Conservation (phyloP, 2,113 vertebrate species). For the Lanius ludovicianus region DNA sequence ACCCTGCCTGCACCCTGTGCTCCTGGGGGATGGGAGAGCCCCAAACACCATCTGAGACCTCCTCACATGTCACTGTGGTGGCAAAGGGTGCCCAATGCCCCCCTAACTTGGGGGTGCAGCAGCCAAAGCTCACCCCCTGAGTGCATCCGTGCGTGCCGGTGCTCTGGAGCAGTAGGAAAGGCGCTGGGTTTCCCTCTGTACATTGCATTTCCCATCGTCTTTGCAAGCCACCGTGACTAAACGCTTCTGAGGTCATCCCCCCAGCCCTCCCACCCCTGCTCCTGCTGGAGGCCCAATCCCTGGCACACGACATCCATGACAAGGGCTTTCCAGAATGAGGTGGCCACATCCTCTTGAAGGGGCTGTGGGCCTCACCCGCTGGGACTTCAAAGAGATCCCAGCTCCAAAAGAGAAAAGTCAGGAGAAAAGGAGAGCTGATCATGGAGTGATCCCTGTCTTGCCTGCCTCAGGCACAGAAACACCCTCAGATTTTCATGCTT, state of each 20-base stretch:
- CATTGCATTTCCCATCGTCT: not conserved
- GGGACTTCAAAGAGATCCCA: not conserved
- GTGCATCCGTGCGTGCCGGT: not conserved
- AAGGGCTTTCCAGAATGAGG: not conserved
- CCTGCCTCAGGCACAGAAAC: not conserved
- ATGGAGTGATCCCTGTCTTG: not conserved
- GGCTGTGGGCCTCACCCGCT: not conserved
- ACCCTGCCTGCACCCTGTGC: not conserved
- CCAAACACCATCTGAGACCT: not conserved
- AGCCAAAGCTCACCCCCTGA: not conserved
- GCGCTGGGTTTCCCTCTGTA: not conserved
- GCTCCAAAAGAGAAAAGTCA: not conserved
- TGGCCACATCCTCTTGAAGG: rapidly evolving
- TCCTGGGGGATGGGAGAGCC: not conserved
- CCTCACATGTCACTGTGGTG: not conserved
- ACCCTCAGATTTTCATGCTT: not conserved
- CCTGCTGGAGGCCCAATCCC: not conserved
- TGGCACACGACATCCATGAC: not conserved
- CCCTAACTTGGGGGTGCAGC: not conserved
- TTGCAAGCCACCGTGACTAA: not conserved
- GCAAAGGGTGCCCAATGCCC: not conserved
- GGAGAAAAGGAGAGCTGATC: not conserved
- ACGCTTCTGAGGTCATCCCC: not conserved
- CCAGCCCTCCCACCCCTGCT: not conserved
- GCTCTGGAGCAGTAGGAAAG: not conserved